phyloP scores from a whole-genome alignment of 1,140 invertebrate genomes.

The Globodera ellingtonae region DNA sequence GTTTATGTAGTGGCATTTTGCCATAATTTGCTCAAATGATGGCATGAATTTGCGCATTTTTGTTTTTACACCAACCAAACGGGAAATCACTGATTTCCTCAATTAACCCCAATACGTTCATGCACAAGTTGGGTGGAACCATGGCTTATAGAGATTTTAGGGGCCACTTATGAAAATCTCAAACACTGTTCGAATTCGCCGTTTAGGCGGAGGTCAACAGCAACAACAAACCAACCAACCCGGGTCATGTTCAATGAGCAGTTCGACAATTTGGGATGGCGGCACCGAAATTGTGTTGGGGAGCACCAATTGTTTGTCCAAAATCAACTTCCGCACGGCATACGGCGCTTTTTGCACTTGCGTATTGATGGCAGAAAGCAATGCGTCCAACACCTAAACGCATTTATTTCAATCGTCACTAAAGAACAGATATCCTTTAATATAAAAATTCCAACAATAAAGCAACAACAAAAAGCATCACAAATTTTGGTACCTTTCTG shows the following conservation, averaged over 20 bases:
- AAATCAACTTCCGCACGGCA: conserved; percentile 58
- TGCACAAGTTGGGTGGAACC: too few species aligned
- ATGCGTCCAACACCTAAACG: conserved; percentile 51
- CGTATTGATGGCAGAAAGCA: conserved; percentile 61
- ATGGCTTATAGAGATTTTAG: too few species aligned
- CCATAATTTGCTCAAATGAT: too few species aligned
- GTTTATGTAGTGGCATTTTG: background rate
- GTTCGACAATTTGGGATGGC: conserved; percentile 61
- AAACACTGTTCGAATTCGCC: conserved; percentile 29
- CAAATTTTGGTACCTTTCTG: conserved; percentile 41
- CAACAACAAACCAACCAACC: background rate
- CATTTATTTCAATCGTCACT: too few species aligned
- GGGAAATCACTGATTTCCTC: too few species aligned
- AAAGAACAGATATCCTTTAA: too few species aligned
- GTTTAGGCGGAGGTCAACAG: background rate
- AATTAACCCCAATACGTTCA: too few species aligned
- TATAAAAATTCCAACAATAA: too few species aligned
- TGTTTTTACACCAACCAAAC: too few species aligned
- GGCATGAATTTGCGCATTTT: too few species aligned
- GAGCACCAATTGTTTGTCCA: conserved; percentile 64
- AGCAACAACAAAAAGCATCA: background rate
- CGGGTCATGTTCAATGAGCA: conserved; percentile 63
- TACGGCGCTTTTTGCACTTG: conserved; percentile 60
- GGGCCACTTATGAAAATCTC: background rate
- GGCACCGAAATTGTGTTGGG: conserved; percentile 64